phyloP scores from a whole-genome alignment of 2,113 vertebrate species.

The Excalfactoria chinensis region DNA sequence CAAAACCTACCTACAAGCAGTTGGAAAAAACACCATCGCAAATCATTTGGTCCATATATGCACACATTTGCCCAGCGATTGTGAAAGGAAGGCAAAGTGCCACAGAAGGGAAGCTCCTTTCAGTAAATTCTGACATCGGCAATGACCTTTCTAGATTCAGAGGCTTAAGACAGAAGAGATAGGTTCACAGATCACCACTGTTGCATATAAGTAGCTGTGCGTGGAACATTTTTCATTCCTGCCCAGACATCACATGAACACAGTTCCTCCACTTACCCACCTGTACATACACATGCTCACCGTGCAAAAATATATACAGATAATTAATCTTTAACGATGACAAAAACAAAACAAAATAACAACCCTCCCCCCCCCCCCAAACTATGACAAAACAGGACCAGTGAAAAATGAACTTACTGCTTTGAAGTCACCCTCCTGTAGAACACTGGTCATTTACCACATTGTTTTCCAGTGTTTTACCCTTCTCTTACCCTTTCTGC shows the following conservation, averaged over 20 bases:
- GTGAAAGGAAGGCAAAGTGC: not conserved
- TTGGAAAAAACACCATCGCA: not conserved
- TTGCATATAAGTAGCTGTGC: fast-evolving
- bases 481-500: not conserved
- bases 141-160: not conserved
- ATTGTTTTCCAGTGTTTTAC: not conserved
- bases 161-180: not conserved
- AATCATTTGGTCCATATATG: not conserved
- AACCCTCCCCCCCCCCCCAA: not conserved
- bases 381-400: not conserved
- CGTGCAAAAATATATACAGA: slow-evolving; percentile 6
- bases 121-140: not conserved
- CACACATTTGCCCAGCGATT: not conserved
- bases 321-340: not conserved
- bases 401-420: not conserved
- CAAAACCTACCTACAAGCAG: not conserved
- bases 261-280: not conserved
- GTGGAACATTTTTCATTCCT: not conserved
- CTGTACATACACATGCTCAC: not conserved
- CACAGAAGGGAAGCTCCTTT: not conserved
- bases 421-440: not conserved
- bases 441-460: not conserved
- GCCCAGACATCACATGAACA: not conserved
- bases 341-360: not conserved
- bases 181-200: not conserved